Evolutionary conservation across 2,888 invertebrate genomes (phyloP).

Genomic region (Drosophila eohydei): DNA sequence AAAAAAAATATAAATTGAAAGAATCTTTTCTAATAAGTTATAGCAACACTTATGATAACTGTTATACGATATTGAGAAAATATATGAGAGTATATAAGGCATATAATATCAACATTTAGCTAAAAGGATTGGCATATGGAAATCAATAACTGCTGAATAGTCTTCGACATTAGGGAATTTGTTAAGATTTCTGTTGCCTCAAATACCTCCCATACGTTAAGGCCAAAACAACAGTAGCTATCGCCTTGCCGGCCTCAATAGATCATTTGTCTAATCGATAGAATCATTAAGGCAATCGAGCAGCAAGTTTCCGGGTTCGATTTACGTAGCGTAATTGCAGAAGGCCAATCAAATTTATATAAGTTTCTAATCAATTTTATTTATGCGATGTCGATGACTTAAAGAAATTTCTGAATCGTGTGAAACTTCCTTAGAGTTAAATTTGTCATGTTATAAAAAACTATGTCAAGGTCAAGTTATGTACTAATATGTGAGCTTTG

Average conservation of each 20-base stretch:
- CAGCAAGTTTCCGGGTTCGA: slow-evolving; percentile 17
- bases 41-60: background rate
- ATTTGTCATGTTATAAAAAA: background rate
- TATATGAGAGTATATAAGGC: too few species aligned
- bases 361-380: background rate
- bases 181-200: background rate
- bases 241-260: slow-evolving; percentile 1
- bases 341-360: slow-evolving; percentile 2
- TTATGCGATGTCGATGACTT: background rate
- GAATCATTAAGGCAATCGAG: slow-evolving; percentile 13
- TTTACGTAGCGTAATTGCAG: background rate
- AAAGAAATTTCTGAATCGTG: background rate
- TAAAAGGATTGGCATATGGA: background rate
- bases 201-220: too few species aligned
- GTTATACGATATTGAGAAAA: background rate
- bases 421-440: background rate
- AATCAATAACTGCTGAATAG: background rate
- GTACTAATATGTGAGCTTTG: background rate
- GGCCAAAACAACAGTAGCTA: background rate
- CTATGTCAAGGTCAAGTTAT: background rate
- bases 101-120: background rate
- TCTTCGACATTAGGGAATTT: too few species aligned
- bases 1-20: background rate
- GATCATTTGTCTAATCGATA: slow-evolving; percentile 10
- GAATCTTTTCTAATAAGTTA: background rate